Evolutionary conservation across 2,888 invertebrate species (phyloP), one percentile per base, ranked within the genome.

Genomic region (Tanaodytes sp.): DNA sequence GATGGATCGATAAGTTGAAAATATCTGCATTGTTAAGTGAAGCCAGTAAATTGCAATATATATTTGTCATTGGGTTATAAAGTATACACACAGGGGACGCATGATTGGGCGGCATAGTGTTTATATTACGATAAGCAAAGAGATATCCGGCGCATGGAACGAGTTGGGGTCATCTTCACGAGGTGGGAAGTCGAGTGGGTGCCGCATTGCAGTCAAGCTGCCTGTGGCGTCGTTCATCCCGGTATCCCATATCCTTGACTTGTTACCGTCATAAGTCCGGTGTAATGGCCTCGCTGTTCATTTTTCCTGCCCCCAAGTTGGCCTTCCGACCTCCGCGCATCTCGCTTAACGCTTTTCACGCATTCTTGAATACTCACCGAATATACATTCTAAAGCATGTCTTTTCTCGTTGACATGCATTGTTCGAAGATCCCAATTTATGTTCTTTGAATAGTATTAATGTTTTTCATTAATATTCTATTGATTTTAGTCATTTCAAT

Each of bases 201-300:
- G 72, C 78, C 78, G 78, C 80, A 80, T 75, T 79, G 78, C 79
- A 79, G 79, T 77, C 77, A 67, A 69, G 54, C 72, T 61, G 69
- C 73, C 73, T 68, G 55, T 61, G 66, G 69, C 70, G 71, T 72
- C 73, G 61, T 75, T 71, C 68, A 68, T 65, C 59, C 59, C 37
- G 11, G 55, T 45, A 68, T 75, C 73, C 73, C 75, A 73, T 75
- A 75, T 75, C 72, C 75, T 73, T 68, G 71, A 72, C 70, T 69
- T 68, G 54, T 54, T 64, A 74, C 54, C 64, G 61, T 68, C 59
- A 71, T 69, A 65, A 65, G 64, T 51, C 39, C 49, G 54, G 61
- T 66, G 72, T 73, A 74, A 75, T 75, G 66, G 70, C 57, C 70
- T 71, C 70, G 33, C 49, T 72, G 66, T 68, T 73, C 57, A 71